phyloP scores from a whole-genome alignment of 2,888 invertebrate species.

The Caenorhabditis sp. region DNA sequence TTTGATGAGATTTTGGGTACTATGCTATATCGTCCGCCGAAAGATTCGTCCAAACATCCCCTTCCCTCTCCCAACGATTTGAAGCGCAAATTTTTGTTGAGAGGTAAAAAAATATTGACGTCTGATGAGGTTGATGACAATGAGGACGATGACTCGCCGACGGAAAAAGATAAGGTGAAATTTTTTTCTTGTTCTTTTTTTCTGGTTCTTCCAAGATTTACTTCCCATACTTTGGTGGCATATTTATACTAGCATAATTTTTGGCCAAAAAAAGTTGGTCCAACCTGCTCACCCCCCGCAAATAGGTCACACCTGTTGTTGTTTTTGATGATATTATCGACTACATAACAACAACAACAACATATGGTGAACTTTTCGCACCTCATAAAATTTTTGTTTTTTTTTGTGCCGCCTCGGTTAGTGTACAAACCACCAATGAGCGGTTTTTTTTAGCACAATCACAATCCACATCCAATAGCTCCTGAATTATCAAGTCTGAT shows the following conservation, averaged over 20 bases:
- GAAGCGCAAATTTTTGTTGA: conserved; percentile 65
- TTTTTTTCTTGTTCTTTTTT: too few relatives aligned
- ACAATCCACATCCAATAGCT: conserved; percentile 49
- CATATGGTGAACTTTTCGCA: too few relatives aligned
- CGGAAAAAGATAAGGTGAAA: conserved; percentile 31
- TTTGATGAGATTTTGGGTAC: conserved; percentile 73
- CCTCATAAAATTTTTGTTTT: not conserved
- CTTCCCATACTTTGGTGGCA: too few relatives aligned
- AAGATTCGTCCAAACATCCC: conserved; percentile 70
- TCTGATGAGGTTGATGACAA: conserved; percentile 53
- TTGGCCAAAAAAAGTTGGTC: too few relatives aligned
- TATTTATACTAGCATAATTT: too few relatives aligned
- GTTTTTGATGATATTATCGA: too few relatives aligned
- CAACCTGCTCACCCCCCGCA: too few relatives aligned
- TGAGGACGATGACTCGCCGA: conserved; percentile 51
- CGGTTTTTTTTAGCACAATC: conserved; percentile 17
- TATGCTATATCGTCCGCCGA: conserved; percentile 72
- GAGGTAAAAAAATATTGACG: conserved; percentile 53
- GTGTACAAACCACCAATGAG: not conserved
- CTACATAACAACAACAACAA: too few relatives aligned
- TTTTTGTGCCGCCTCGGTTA: not conserved
- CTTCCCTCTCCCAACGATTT: conserved; percentile 69
- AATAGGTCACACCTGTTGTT: too few relatives aligned
- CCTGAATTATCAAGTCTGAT: conserved; percentile 60
- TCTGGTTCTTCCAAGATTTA: too few relatives aligned